Conservation (phyloP, 2,888 invertebrate genomes). For the Pterostichus madidus region DNA sequence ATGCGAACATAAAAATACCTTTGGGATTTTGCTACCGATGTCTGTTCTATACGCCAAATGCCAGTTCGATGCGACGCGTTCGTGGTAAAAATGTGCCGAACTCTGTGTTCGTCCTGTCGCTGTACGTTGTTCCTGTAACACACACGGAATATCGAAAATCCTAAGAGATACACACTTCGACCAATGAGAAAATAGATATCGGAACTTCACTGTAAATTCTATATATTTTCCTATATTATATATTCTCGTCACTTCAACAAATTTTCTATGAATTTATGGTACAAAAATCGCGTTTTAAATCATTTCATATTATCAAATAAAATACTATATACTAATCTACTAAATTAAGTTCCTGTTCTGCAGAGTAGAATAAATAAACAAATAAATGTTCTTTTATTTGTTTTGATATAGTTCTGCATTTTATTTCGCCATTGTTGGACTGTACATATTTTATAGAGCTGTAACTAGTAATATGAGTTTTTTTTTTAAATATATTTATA, state of each 20-base stretch:
- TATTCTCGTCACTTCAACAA: background rate
- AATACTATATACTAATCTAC: too few species aligned
- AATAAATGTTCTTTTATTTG: too few species aligned
- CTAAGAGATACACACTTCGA: conserved; percentile 18
- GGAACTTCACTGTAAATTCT: conserved; percentile 9
- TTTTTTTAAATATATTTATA: too few species aligned
- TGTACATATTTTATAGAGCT: too few species aligned
- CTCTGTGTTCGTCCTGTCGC: background rate
- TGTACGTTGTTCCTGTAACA: background rate
- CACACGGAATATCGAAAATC: conserved; percentile 9
- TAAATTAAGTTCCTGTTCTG: too few species aligned
- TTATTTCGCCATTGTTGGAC: too few species aligned
- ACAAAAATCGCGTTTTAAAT: background rate
- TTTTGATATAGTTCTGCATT: too few species aligned
- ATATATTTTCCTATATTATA: background rate
- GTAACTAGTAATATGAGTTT: too few species aligned
- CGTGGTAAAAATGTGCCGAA: conserved; percentile 4
- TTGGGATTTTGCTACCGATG: conserved; percentile 50
- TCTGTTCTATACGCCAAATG: conserved; percentile 38
- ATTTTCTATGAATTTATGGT: background rate
- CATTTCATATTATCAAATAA: too few species aligned
- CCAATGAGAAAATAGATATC: conserved; percentile 18
- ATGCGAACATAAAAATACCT: conserved; percentile 60
- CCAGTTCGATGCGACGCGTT: conserved; percentile 17
- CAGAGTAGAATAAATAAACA: too few species aligned